Evolutionary conservation across 2,113 vertebrate species (phyloP).

Genomic region (Notothenia coriiceps): DNA sequence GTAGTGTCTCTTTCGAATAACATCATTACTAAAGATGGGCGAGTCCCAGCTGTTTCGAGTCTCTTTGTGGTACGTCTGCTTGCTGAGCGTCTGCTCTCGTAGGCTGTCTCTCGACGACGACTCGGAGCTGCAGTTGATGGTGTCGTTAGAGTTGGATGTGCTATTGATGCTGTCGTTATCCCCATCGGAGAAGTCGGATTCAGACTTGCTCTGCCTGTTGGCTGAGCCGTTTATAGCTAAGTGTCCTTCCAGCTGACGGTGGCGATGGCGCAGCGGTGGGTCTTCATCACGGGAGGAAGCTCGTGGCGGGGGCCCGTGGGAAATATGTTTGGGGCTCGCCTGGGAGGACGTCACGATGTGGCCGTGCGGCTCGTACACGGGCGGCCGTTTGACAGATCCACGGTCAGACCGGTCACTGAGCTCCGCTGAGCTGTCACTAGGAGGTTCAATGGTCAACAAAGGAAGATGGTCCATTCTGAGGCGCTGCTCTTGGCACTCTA

Average conservation of each 20-base stretch:
- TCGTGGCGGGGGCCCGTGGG: constrained; percentile 87
- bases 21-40: constrained; percentile 96
- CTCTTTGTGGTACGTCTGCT: constrained; percentile 99
- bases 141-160: constrained; percentile 98
- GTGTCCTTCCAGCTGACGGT: constrained; percentile 91
- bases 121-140: constrained; percentile 98
- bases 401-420: constrained; percentile 92
- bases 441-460: constrained; percentile 94
- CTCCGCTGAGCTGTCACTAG: constrained; percentile 94
- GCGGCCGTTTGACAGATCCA: constrained; percentile 88
- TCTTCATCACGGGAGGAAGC: constrained; percentile 89
- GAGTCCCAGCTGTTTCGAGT: constrained; percentile 99
- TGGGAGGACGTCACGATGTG: constrained; percentile 87
- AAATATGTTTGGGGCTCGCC: constrained; percentile 91
- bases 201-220: constrained; percentile 95
- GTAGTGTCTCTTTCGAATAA: constrained; percentile 96
- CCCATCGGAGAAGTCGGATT: constrained; percentile 96
- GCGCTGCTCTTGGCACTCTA: constrained; percentile 91
- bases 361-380: constrained; percentile 85
- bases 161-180: constrained; percentile 99
- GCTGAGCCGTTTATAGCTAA: constrained; percentile 93
- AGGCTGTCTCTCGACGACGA: constrained; percentile 95
- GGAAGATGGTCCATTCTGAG: constrained; percentile 92
- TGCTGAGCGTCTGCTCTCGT: constrained; percentile 95
- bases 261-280: constrained; percentile 86